A percentile compares a stretch with the other conserved stretches of the same genome.
phyloP scores from a whole-genome alignment of 2,797 vertebrate genomes.

The Catamblyrhynchus diadema region DNA sequence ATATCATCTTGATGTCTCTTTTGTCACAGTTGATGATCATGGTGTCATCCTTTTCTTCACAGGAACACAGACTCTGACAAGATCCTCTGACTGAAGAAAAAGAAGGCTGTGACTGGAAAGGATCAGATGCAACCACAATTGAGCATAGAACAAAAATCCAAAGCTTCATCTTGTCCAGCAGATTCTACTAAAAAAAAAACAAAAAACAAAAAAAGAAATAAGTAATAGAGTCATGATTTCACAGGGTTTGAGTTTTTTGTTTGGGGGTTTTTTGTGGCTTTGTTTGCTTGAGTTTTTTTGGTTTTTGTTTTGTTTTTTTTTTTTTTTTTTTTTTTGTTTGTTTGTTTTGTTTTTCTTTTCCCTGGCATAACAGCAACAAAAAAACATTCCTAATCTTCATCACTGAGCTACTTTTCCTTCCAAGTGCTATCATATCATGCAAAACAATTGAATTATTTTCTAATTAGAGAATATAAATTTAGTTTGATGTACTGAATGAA shows the following conservation, averaged over 20 bases:
- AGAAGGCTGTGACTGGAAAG: conserved; percentile 78
- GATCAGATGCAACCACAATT: conserved; percentile 72
- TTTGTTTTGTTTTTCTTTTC: neutral
- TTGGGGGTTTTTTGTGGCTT: neutral
- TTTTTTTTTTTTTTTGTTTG: too few relatives aligned
- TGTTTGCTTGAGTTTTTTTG: neutral
- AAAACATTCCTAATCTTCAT: neutral
- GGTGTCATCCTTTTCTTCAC: conserved; percentile 90
- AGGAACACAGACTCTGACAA: conserved; percentile 88
- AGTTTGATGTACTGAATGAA: neutral
- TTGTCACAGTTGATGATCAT: conserved; percentile 92
- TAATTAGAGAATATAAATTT: neutral
- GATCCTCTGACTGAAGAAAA: conserved; percentile 78
- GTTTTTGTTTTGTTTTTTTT: neutral
- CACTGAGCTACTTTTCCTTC: neutral
- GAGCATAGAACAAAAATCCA: conserved; percentile 82
- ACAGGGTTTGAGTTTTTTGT: neutral
- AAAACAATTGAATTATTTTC: neutral
- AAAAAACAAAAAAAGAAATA: neutral
- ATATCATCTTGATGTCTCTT: conserved; percentile 87
- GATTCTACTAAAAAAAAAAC: conserved; percentile 50
- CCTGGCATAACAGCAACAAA: rapidly evolving
- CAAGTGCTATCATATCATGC: neutral
- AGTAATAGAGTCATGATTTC: neutral
- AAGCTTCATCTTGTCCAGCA: conserved; percentile 83